Evolutionary conservation across 2,113 vertebrate genomes (phyloP).

Genomic region (Dipodomys ordii): DNA sequence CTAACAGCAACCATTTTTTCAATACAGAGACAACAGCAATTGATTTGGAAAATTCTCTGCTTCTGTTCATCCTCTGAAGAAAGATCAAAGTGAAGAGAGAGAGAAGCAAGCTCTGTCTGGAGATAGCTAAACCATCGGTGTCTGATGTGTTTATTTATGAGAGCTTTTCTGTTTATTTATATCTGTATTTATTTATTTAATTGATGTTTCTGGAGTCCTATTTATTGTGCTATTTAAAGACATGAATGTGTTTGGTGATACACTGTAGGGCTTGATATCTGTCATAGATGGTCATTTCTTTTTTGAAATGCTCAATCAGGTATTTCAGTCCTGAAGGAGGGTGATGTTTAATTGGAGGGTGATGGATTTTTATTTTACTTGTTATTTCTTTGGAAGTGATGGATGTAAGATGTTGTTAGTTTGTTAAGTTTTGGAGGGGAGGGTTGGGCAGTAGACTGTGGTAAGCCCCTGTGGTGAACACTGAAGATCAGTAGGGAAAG

Average conservation of each 20-base stretch:
- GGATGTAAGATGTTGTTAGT: slow-evolving; percentile 32
- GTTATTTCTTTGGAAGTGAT: background rate
- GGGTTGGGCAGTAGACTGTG: fast-evolving
- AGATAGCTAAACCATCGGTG: background rate
- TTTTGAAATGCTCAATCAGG: background rate
- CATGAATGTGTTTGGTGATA: background rate
- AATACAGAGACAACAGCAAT: background rate
- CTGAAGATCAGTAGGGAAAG: background rate
- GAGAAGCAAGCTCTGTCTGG: background rate
- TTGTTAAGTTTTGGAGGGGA: background rate
- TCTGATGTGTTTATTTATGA: background rate
- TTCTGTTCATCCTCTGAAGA: background rate
- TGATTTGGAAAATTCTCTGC: background rate
- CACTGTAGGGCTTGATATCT: background rate
- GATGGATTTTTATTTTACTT: no score
- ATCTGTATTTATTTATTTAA: slow-evolving; percentile 66
- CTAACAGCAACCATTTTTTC: slow-evolving; percentile 6
- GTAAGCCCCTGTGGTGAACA: background rate
- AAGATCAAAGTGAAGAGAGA: background rate
- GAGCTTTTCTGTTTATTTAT: slow-evolving; percentile 48
- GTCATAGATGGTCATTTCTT: slow-evolving; percentile 17
- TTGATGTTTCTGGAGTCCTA: background rate
- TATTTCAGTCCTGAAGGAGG: background rate
- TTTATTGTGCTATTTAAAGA: slow-evolving; percentile 66
- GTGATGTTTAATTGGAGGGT: background rate